Conservation (phyloP, 35 echinoderm and acorn worm species). For the Chiridota heheva region DNA sequence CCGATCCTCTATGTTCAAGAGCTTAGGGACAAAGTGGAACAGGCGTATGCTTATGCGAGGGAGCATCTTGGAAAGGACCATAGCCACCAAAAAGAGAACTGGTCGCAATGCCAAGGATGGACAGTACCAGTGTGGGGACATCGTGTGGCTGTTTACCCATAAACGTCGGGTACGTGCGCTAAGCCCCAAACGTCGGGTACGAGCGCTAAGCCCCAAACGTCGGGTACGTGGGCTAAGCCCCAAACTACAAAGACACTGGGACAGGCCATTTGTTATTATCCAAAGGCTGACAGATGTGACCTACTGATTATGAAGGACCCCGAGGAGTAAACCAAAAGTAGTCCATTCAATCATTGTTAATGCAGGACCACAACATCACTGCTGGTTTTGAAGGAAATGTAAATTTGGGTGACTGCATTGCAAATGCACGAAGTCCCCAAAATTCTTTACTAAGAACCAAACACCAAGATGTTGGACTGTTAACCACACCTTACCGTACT, state of each 20-base stretch:
- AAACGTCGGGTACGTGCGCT: neutral
- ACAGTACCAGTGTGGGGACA: neutral
- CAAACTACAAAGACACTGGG: conserved; percentile 7
- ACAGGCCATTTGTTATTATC: conserved; percentile 19
- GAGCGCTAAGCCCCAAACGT: too few relatives aligned
- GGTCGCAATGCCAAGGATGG: neutral
- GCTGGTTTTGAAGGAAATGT: too few relatives aligned
- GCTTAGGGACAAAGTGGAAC: neutral
- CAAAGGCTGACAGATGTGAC: neutral
- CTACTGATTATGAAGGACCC: too few relatives aligned
- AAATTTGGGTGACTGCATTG: too few relatives aligned
- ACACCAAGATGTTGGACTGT: too few relatives aligned
- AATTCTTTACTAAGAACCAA: too few relatives aligned
- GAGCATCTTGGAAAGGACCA: neutral
- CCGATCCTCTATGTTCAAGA: neutral
- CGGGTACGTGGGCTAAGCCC: conserved; percentile 25
- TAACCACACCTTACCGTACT: too few relatives aligned
- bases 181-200: too few relatives aligned
- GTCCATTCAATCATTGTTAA: too few relatives aligned
- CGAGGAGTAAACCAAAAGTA: too few relatives aligned
- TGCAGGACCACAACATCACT: too few relatives aligned
- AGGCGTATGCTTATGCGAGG: neutral
- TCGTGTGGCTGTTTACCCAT: neutral
- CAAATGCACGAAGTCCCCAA: too few relatives aligned
- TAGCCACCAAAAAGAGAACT: neutral